Evolutionary conservation across 2,797 vertebrate species (phyloP), one percentile per base, ranked within the genome.

Genomic region (Rallus crepitans): DNA sequence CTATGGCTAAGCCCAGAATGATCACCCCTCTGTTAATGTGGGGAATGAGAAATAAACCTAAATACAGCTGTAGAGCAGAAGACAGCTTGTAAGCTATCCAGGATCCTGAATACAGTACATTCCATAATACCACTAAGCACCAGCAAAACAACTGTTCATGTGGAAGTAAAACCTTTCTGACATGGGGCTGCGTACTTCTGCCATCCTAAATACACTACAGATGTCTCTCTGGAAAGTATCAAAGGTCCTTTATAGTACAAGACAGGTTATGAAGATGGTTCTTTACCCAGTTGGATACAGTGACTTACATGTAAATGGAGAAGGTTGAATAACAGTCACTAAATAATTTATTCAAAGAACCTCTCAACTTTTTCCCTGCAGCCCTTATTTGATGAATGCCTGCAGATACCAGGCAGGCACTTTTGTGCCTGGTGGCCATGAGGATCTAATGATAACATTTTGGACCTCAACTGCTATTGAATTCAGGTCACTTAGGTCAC

Each of bases 261-360:
- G 77, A 73, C 31, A 61, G 57, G 19, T 94, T 94, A 80, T 40
- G 68, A 82, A 77, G 63, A 92, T 57, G 64, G 9, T 75, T 90
- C 57, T 89, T 90, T 89, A 90, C 80, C 66, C 85, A 66, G 75
- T 9, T 96, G 82, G 80, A 71, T 84, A 35, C 12, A 73, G 37
- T 47, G 87, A 85, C 53, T 89, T 86, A 50, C 2, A 9, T 92
- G 73, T 69, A 87, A 94, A 76, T 77, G 75, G 60, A 77, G 63
- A 68, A 31, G 68, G 64, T 2, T 94, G 80, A 80, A 85, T 94
- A 93, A 79, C 66, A 84, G 66, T 56, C 31, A 14, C 82, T 94
- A 69, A 86, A 94, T 91, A 87, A 92, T 94, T 94, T 94, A 87
- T 73, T 60, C 48, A 50, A 90, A 64, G 53, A 73, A 82, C 56